Percentiles rank a stretch among this genome's conserved stretches.
Conservation (phyloP, 2,888 invertebrate genomes). For the Oscheius sp. region DNA sequence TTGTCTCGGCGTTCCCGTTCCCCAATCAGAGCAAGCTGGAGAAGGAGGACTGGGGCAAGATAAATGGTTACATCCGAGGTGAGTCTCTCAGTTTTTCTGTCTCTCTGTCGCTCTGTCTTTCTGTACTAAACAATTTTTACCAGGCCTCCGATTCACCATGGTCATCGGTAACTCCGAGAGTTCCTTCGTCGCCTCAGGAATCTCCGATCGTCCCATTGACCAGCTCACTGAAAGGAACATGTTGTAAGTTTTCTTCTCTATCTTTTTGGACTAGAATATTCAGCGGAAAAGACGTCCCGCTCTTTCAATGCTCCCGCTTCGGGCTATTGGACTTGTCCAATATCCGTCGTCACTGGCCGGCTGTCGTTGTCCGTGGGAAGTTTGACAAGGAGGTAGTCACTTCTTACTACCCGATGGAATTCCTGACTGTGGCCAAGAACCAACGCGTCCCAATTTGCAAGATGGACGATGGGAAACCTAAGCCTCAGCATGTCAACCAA, state of each 20-base stretch:
- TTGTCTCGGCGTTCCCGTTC: not conserved
- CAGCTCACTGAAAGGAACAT: conserved; percentile 9
- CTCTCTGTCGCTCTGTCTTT: not conserved
- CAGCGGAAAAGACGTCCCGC: not conserved
- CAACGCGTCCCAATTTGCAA: conserved; percentile 17
- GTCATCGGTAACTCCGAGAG: not conserved
- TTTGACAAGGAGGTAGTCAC: not conserved
- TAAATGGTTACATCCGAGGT: conserved; percentile 14
- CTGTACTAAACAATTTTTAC: not conserved
- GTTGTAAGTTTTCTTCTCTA: not conserved
- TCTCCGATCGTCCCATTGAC: conserved; percentile 1
- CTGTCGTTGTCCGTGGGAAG: conserved; percentile 18
- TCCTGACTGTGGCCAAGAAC: conserved; percentile 9
- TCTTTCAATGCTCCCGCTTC: not conserved
- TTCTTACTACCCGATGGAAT: conserved; percentile 30
- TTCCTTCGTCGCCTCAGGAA: conserved; percentile 18
- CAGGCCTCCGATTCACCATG: not conserved
- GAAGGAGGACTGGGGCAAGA: not conserved
- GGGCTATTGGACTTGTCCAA: not conserved
- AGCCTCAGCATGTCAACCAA: not conserved
- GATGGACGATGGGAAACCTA: not conserved
- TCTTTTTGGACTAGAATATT: not conserved
- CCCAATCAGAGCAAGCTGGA: not conserved
- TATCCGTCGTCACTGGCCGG: conserved; percentile 12
- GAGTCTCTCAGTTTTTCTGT: not conserved